These are phyloP conservation scores for Nematostella vectensis DNA, from an alignment of 92 coral and sea anemone species.

Conservation along the genomic window DNA sequence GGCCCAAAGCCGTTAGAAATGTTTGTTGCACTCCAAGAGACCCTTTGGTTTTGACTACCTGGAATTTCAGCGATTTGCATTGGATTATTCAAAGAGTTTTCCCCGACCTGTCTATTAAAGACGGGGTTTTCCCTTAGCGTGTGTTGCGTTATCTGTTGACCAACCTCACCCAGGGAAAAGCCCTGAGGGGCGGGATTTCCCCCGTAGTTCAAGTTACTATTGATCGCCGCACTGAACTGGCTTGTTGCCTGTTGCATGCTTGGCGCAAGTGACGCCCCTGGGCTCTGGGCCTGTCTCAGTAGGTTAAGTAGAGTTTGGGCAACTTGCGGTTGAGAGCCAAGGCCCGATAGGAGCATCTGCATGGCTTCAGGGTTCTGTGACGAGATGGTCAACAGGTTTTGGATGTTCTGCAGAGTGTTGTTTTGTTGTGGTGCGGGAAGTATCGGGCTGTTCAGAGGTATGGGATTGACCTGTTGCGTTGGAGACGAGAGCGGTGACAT, in stretches of 20 bases:
- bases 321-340: constrained; percentile 50
- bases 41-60: neutral
- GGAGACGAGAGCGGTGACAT: neutral
- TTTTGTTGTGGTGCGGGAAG: neutral
- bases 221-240: constrained; percentile 19
- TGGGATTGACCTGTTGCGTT: neutral
- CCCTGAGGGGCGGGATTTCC: neutral
- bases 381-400: constrained; percentile 30
- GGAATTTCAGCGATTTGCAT: neutral
- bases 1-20: too few relatives aligned
- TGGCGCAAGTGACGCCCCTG: constrained; percentile 12
- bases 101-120: constrained; percentile 1
- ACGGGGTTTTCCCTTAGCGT: constrained; percentile 10
- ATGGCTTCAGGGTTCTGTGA: constrained; percentile 50
- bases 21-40: neutral
- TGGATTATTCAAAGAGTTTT: neutral
- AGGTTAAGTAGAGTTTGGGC: constrained; percentile 37
- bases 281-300: constrained; percentile 40
- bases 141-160: constrained; percentile 8
- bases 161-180: constrained; percentile 4
- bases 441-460: too few relatives aligned
- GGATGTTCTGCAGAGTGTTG: constrained; percentile 15
- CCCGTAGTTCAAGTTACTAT: neutral
- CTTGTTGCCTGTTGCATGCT: constrained; percentile 17
- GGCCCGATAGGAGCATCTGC: constrained; percentile 41